Base-by-base conservation (phyloP, 2,113 vertebrate species). In the Neolamprologus fasciatus region DNA sequence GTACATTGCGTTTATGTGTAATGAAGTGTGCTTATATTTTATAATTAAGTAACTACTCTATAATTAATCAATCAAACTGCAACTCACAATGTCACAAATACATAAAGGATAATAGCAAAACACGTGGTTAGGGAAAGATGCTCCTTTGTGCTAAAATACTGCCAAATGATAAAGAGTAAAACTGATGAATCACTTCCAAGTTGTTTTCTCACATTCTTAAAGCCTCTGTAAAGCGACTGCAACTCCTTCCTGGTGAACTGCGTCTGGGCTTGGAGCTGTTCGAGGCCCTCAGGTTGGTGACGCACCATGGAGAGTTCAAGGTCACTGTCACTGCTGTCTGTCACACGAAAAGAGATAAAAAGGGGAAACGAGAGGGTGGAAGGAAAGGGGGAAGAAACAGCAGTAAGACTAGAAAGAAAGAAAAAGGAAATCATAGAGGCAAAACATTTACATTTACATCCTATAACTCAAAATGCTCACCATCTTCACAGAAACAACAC, bases 181-280 rank as follows among this genome's bases (percentile, higher is more conserved):
- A 45, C 8, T 28, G 23, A 80, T 13, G 9, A 71, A 5, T 4
- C 5, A 3, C 13, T 3, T 16, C 54, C 26, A 42, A 82, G 9
- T 4, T 40, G 55, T 16, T 81, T 53, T 54, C 98, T 96, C 95
- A 99, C 98, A 1, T 97, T 99, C 95, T 99, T 99, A 94, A 99
- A 99, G 90, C 98, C 98, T 5, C 98, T 96, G 94, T 99, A 99
- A 68, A 99, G 97, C 0, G 98, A 98, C 85, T 98, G 98, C 9
- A 99, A 96, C 94, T 99, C 98, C 91, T 96, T 97, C 96, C 97
- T 98, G 95, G 97, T 98, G 96, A 99, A 99, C 92, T 98, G 98
- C 84, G 98, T 99, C 91, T 96, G 97, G 2, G 97, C 96, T 92
- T 98, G 98, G 51, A 99, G 97, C 94, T 98, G 97, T 54, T 98